phyloP scores from a whole-genome alignment of 2,113 vertebrate genomes.

The Siphamia tubifer region DNA sequence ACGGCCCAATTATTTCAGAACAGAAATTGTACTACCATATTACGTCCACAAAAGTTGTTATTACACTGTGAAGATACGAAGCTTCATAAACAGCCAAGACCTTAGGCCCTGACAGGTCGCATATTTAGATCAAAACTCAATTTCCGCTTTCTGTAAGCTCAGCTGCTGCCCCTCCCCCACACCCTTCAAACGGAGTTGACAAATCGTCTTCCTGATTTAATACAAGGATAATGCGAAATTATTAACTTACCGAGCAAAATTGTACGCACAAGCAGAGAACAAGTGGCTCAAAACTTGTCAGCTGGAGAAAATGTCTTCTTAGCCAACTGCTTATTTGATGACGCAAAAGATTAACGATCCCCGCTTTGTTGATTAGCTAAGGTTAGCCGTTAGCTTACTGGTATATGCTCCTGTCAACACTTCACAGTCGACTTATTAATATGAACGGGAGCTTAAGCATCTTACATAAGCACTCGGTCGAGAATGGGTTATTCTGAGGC shows the following conservation, averaged over 20 bases:
- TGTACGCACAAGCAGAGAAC: neutral
- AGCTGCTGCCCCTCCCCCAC: conserved; percentile 64
- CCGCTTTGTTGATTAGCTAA: conserved; percentile 49
- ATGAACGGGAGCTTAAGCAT: conserved; percentile 44
- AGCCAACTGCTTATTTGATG: neutral
- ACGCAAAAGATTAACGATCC: conserved; percentile 29
- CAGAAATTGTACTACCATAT: no score
- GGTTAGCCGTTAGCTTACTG: conserved; percentile 36
- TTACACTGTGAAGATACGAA: neutral
- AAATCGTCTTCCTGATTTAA: conserved; percentile 58
- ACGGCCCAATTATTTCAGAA: no score
- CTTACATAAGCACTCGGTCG: conserved; percentile 71
- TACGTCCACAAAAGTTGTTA: no score
- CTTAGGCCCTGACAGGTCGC: conserved; percentile 5
- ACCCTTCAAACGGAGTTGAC: neutral
- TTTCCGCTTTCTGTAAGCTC: conserved; percentile 12
- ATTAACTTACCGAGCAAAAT: conserved; percentile 46
- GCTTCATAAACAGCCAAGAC: neutral
- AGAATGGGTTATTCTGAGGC: conserved; percentile 59
- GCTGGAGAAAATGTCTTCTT: neutral
- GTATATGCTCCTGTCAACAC: neutral
- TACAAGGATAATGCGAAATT: neutral
- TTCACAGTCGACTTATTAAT: conserved; percentile 28
- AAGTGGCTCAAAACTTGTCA: neutral
- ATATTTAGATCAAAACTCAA: neutral